These are phyloP conservation scores for Xylocopa sonorina DNA, from an alignment of 1,140 invertebrate genomes.

Conservation along the genomic window DNA sequence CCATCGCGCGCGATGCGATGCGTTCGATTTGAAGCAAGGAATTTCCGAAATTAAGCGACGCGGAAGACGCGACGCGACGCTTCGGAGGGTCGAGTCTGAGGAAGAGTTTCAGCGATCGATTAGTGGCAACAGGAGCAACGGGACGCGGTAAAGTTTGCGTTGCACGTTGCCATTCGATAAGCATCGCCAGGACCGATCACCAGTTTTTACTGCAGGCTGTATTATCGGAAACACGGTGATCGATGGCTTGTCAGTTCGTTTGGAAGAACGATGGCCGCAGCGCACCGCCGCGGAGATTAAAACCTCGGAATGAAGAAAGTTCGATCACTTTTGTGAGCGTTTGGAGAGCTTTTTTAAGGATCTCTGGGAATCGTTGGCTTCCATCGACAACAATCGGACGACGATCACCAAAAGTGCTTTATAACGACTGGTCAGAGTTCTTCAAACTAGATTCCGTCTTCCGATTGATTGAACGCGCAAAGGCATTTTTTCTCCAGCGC, in stretches of 20 bases:
- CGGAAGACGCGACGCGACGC: background rate
- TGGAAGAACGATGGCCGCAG: conserved; percentile 39
- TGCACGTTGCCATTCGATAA: conserved; percentile 4
- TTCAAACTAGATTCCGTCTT: background rate
- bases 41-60: background rate
- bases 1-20: background rate
- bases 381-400: background rate
- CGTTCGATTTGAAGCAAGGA: background rate
- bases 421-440: too few species aligned
- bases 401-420: background rate
- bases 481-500: too few species aligned
- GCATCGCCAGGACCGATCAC: conserved; percentile 17
- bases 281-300: conserved; percentile 19
- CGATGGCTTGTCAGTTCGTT: conserved; percentile 35
- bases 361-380: background rate
- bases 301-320: conserved; percentile 51
- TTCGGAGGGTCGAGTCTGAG: background rate
- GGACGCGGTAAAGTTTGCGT: background rate
- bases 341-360: conserved; percentile 6
- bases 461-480: background rate
- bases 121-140: background rate
- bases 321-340: conserved; percentile 11
- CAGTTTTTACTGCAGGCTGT: conserved; percentile 26
- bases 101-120: background rate
- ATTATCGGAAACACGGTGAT: conserved; percentile 41